Evolutionary conservation across 2,888 invertebrate genomes (phyloP).

Genomic region (Drosophila anomalipes): DNA sequence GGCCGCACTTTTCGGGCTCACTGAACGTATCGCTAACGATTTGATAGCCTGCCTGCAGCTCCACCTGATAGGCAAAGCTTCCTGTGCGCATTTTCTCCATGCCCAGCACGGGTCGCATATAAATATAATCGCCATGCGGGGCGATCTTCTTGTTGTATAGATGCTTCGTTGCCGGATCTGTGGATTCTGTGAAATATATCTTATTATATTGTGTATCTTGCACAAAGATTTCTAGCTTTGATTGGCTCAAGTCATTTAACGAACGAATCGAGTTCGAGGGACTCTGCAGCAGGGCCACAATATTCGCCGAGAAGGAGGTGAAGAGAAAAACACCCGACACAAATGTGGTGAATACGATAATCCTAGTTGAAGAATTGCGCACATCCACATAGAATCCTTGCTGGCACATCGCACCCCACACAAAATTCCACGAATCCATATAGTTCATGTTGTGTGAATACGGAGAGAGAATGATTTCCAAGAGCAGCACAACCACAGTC

Average conservation of each 20-base stretch:
- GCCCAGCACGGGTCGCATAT: conserved; percentile 86
- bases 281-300: conserved; percentile 88
- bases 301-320: conserved; percentile 89
- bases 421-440: conserved; percentile 86
- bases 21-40: conserved; percentile 88
- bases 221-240: conserved; percentile 87
- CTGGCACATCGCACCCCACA: conserved; percentile 87
- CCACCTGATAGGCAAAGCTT: conserved; percentile 88
- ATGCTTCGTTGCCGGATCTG: conserved; percentile 86
- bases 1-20: conserved; percentile 88
- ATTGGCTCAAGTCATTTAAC: conserved; percentile 87
- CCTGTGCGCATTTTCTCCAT: conserved; percentile 87
- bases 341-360: conserved; percentile 87
- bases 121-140: conserved; percentile 87
- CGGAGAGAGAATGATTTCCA: conserved; percentile 78
- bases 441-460: conserved; percentile 73
- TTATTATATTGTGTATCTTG: conserved; percentile 88
- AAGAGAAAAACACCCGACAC: conserved; percentile 87
- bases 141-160: conserved; percentile 87
- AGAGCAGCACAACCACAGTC: conserved; percentile 69
- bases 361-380: conserved; percentile 86
- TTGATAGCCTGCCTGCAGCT: conserved; percentile 87
- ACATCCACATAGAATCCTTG: conserved; percentile 87
- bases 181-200: conserved; percentile 87
- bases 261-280: conserved; percentile 87